Base-by-base conservation (phyloP, 1,140 invertebrate genomes). In the Oreohelix idahoensis region DNA sequence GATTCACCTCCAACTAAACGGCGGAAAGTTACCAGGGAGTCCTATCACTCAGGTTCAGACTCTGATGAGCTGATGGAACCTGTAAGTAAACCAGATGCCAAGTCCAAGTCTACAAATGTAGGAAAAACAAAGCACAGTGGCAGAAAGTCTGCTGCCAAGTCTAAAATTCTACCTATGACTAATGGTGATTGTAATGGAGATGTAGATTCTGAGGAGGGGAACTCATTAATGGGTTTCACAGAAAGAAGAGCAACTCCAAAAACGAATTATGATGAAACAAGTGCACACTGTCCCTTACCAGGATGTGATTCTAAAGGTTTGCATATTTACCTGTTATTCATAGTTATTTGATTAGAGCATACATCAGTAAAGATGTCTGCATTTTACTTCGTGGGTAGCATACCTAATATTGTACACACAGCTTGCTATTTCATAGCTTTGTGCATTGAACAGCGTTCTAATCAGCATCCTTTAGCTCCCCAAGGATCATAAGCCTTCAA, bases 261-360 rank as follows among this genome's bases (percentile, higher is more conserved):
- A 36, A 88, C 90, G 81, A 89, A 91, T 83, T 90, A 91, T 85
- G 89, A 90, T 87, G 89, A 91, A 78, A 87, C 86, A 70, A 87
- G 87, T 84, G 86, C 88, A 0, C 87, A 95, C 84, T 99, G 97
- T 93, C 96, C 96, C 0, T 93, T 98, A 23, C 95, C 97, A 82
- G 95, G 95, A 8, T 99, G 97, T 92, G 96, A 98, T 92, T 98
- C 97, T 35, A 91, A 88, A 90, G 92, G 92, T 92, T 81, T 81
- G 26, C 45, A 38, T 73, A n/a, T 63, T 45, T 74, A 26, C n/a
- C 13, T 42, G 36, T 74, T 74, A 1, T 71, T 71, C 32, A 20
- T 10, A 4, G 11, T 71, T 39, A 32, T 36, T 13, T 71, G n/a
- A n/a, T n/a, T n/a, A n/a, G n/a, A n/a, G n/a, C n/a, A n/a, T n/a